phyloP scores from a whole-genome alignment of 1,140 invertebrate species.

The Oryctes rhinoceros region DNA sequence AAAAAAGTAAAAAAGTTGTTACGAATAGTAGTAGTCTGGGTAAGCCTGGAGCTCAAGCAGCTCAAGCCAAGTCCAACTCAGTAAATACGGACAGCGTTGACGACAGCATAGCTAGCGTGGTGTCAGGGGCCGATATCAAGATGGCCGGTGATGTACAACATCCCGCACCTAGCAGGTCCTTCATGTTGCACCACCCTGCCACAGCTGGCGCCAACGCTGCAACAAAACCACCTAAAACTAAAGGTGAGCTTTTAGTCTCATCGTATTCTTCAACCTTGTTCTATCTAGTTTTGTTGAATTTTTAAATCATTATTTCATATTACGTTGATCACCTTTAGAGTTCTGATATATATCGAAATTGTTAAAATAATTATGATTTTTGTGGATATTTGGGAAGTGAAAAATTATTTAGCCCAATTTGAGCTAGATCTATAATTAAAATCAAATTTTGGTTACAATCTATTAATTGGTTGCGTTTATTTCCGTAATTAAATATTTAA shows the following conservation, averaged over 20 bases:
- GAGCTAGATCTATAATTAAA: too few species aligned
- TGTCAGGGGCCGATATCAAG: conserved; percentile 66
- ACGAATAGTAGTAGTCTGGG: conserved; percentile 63
- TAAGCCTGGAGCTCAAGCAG: conserved; percentile 63
- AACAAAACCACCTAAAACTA: conserved; percentile 65
- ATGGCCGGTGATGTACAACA: conserved; percentile 62
- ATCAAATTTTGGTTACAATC: too few species aligned
- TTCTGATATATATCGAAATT: too few species aligned
- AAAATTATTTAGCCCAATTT: too few species aligned
- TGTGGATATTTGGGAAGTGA: too few species aligned
- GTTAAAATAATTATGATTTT: too few species aligned
- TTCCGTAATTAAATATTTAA: too few species aligned
- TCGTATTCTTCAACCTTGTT: not conserved
- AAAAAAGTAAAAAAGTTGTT: conserved; percentile 67
- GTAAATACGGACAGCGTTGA: conserved; percentile 65
- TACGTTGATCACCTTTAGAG: too few species aligned
- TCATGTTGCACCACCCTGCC: conserved; percentile 58
- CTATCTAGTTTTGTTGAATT: too few species aligned
- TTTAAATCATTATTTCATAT: too few species aligned
- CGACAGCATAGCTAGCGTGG: conserved; percentile 66
- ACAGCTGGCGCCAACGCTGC: conserved; percentile 58
- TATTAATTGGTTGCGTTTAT: too few species aligned
- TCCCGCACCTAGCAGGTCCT: conserved; percentile 53
- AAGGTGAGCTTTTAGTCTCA: conserved; percentile 58
- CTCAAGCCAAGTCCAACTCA: conserved; percentile 64